These are phyloP conservation scores for Aradophagus sp. DNA, from an alignment of 1,140 invertebrate genomes.

Conservation along the genomic window DNA sequence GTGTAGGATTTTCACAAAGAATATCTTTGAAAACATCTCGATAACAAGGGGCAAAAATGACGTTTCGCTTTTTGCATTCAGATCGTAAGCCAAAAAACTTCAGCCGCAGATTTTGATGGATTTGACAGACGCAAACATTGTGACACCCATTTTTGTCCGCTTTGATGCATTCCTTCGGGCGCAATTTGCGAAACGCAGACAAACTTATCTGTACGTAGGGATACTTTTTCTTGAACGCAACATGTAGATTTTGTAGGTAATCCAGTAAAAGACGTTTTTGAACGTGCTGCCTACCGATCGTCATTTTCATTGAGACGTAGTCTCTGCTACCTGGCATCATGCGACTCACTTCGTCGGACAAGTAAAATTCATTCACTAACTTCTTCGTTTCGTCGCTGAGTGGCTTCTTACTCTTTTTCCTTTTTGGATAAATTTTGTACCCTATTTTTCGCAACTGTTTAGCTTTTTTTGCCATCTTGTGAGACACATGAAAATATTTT, in stretches of 20 bases:
- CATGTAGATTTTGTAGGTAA: not conserved
- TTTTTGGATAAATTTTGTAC: conserved; percentile 7
- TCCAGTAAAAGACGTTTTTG: not conserved
- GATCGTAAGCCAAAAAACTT: conserved; percentile 12
- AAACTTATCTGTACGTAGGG: conserved; percentile 26
- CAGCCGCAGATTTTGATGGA: conserved; percentile 34
- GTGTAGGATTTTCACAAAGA: conserved; percentile 16
- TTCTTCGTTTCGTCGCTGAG: conserved; percentile 7
- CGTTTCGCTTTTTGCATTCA: conserved; percentile 2
- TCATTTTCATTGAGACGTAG: not conserved
- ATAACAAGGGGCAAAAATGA: conserved; percentile 14
- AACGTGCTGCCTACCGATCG: not conserved
- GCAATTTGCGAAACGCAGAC: conserved; percentile 38
- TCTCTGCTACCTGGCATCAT: not conserved
- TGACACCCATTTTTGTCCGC: conserved; percentile 50
- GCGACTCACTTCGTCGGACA: conserved; percentile 19
- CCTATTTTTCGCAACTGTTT: conserved; percentile 32
- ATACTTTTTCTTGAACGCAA: conserved; percentile 43
- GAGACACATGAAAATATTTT: conserved; percentile 12
- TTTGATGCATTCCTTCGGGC: conserved; percentile 52
- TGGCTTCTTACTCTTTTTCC: conserved; percentile 16
- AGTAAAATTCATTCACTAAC: conserved; percentile 53
- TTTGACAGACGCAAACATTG: conserved; percentile 45
- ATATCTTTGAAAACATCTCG: conserved; percentile 15
- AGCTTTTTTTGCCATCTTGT: conserved; percentile 22